Base-by-base conservation (phyloP, 2,888 invertebrate genomes). In the Idaea biselata region DNA sequence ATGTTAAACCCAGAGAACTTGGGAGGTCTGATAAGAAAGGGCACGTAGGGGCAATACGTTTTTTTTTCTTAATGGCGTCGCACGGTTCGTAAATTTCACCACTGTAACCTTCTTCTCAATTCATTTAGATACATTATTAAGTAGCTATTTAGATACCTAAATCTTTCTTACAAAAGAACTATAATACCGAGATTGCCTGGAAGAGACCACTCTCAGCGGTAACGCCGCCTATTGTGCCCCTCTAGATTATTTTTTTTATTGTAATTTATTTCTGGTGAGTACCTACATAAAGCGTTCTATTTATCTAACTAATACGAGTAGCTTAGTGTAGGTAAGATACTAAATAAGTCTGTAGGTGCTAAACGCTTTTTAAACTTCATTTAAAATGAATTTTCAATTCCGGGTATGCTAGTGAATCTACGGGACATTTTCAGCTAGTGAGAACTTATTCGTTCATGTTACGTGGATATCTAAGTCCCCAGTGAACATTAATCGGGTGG, bases 61-160 rank as follows among this genome's bases (percentile, higher is more conserved):
- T 59, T 32, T 59, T 54, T 60, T 59, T 53, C 53, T 16, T 18
- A 53, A 53, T 18, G 44, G 44, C 44, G 44, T 44, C 44, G 44
- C 44, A 44, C 44, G 44, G 14, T 44, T 44, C 44, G 44, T 44
- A 44, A 44, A 44, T 44, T 44, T 44, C 44, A 44, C 44, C 44
- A 44, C 44, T 44, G 8, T 11, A 62, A 63, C 64, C 70, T 68
- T 70, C 68, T 63, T 73, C 66, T 71, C 58, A 44, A 63, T 60
- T 71, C 63, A 59, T 63, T 66, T 66, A 70, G 70, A 73, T 64
- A 33, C 64, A 62, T 66, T 69, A 69, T 69, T 63, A 63, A 64
- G 60, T 59, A 64, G 55, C 56, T 44, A 14, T 14, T 8, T 25
- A 25, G 5, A 25, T 25, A 25, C 25, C 25, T 1, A 11, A 11